A percentile compares a stretch with the other conserved stretches of the same genome.
Evolutionary conservation across 2,797 vertebrate genomes (phyloP).

Genomic region (Myotis vivesi): DNA sequence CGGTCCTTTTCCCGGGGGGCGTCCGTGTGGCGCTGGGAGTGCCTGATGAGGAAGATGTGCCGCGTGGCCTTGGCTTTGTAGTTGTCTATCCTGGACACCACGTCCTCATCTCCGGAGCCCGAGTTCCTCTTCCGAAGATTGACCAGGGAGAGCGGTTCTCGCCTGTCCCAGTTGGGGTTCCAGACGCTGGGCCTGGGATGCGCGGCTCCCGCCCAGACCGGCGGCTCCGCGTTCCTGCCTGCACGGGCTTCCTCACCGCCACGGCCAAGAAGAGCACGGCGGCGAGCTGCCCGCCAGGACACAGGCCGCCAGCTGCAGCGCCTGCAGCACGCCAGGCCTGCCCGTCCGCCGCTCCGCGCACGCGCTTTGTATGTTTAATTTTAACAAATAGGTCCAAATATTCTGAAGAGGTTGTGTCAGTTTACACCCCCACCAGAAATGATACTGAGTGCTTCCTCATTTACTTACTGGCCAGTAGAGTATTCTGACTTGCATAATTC

Average conservation of each 20-base stretch:
- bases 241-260: slow-evolving; percentile 81
- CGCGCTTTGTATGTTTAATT: neutral
- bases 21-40: slow-evolving; percentile 94
- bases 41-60: slow-evolving; percentile 96
- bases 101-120: slow-evolving; percentile 87
- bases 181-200: slow-evolving; percentile 84
- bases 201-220: neutral
- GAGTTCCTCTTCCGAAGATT: slow-evolving; percentile 90
- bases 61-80: slow-evolving; percentile 94
- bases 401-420: neutral
- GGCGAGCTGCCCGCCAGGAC: slow-evolving; percentile 90
- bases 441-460: neutral
- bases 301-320: slow-evolving; percentile 85
- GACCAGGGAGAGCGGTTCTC: slow-evolving; percentile 89
- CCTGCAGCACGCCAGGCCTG: slow-evolving; percentile 88
- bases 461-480: neutral
- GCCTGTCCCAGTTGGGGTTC: slow-evolving; percentile 97
- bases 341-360: slow-evolving; percentile 82
- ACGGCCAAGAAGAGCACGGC: slow-evolving; percentile 86
- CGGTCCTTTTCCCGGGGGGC: slow-evolving; percentile 91
- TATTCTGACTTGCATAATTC: neutral
- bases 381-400: neutral
- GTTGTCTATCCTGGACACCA: slow-evolving; percentile 87
- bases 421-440: too few species aligned
- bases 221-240: slow-evolving; percentile 69